These are phyloP conservation scores for Rhopalosiphum maidis DNA, from an alignment of 1,140 invertebrate species.

Conservation along the genomic window DNA sequence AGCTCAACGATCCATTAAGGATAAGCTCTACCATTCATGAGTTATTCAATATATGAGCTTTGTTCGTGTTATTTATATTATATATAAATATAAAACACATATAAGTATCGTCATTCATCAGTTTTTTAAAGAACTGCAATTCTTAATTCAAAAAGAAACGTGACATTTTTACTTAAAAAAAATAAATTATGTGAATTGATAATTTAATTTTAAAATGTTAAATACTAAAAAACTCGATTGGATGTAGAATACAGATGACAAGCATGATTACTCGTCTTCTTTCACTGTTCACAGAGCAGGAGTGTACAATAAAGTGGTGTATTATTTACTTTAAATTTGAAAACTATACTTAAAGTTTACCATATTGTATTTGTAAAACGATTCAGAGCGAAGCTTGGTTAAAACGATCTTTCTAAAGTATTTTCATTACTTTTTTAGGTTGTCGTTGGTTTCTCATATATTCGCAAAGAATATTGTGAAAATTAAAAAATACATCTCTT, in stretches of 20 bases:
- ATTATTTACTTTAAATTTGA: not conserved
- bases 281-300: not conserved
- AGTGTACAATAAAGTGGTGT: not conserved
- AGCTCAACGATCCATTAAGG: not conserved
- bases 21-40: not conserved
- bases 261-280: not conserved
- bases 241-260: not conserved
- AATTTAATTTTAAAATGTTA: conserved; percentile 1
- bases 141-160: not conserved
- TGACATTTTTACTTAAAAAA: not conserved
- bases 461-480: not conserved
- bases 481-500: not conserved
- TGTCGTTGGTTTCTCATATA: not conserved
- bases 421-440: not conserved
- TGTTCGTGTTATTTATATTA: not conserved
- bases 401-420: not conserved
- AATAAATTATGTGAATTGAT: not conserved
- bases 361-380: not conserved
- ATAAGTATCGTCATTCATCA: not conserved
- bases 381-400: not conserved
- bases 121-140: not conserved
- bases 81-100: not conserved
- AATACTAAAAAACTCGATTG: not conserved
- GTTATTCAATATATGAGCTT: conserved; percentile 8
- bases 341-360: conserved; percentile 10